phyloP scores from a whole-genome alignment of 1,140 invertebrate species.

The Venturia canescens region DNA sequence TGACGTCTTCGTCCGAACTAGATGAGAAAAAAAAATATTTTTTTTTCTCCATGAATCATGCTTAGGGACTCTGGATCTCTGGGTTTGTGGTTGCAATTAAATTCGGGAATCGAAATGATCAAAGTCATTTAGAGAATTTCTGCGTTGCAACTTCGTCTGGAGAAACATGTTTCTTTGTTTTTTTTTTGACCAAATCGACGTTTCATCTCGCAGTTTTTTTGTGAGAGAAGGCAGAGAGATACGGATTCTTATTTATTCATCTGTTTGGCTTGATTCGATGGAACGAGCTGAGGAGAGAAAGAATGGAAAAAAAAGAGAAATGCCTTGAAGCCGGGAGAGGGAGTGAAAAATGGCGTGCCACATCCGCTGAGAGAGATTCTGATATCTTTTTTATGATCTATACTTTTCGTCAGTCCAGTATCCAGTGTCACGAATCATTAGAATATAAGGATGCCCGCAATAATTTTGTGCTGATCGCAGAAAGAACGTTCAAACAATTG shows the following conservation, averaged over 20 bases:
- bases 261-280: not conserved
- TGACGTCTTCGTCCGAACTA: not conserved
- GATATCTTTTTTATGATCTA: slow-evolving; percentile 58
- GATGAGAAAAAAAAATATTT: not conserved
- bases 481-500: not conserved
- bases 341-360: slow-evolving; percentile 47
- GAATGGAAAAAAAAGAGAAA: slow-evolving; percentile 50
- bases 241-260: not conserved
- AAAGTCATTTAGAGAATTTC: slow-evolving; percentile 60
- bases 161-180: slow-evolving; percentile 34
- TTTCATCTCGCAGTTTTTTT: slow-evolving; percentile 14
- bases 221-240: not conserved
- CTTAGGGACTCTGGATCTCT: slow-evolving; percentile 38
- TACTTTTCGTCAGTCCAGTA: slow-evolving; percentile 52
- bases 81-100: slow-evolving; percentile 50
- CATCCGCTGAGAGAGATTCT: slow-evolving; percentile 51
- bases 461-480: slow-evolving; percentile 17
- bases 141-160: slow-evolving; percentile 44
- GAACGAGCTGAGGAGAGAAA: slow-evolving; percentile 23
- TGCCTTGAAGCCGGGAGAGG: slow-evolving; percentile 48
- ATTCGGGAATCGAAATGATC: slow-evolving; percentile 53
- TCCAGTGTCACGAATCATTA: slow-evolving; percentile 51
- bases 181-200: no score
- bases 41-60: no score
- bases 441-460: slow-evolving; percentile 40